These are phyloP conservation scores for Steinernema carpocapsae DNA, from an alignment of 2,888 invertebrate species.

Conservation along the genomic window DNA sequence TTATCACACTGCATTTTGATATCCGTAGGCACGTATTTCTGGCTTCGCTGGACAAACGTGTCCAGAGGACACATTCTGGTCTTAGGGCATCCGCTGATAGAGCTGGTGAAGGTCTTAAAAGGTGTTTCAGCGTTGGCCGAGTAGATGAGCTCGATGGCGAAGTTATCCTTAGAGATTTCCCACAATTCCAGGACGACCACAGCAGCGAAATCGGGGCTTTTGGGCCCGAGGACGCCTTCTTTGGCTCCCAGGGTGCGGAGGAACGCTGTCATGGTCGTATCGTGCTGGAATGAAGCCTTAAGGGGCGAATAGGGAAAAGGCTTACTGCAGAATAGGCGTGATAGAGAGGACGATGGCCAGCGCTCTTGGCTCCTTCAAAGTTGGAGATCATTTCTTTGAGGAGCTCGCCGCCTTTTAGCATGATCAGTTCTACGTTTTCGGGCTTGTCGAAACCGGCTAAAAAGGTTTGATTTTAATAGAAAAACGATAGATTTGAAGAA, in stretches of 20 bases:
- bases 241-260: conserved; percentile 35
- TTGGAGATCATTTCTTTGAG: conserved; percentile 42
- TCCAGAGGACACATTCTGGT: not conserved
- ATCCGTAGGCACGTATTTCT: not conserved
- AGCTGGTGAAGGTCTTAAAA: not conserved
- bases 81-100: not conserved
- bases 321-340: conserved; percentile 39
- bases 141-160: not conserved
- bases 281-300: conserved; percentile 28
- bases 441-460: conserved; percentile 40
- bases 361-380: conserved; percentile 29
- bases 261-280: conserved; percentile 32
- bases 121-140: not conserved
- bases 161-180: conserved; percentile 18
- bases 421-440: conserved; percentile 38
- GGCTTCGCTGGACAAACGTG: not conserved
- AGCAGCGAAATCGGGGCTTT: conserved; percentile 32
- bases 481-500: not conserved
- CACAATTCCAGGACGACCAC: conserved; percentile 31
- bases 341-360: conserved; percentile 29
- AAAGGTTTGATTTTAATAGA: not conserved
- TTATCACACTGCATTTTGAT: conserved; percentile 6
- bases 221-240: conserved; percentile 25
- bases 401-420: conserved; percentile 38
- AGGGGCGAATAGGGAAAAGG: not conserved